A percentile compares a stretch with the other conserved stretches of the same genome.
These are phyloP conservation scores for Orius laevigatus DNA, from an alignment of 1,140 invertebrate genomes.

Conservation along the genomic window DNA sequence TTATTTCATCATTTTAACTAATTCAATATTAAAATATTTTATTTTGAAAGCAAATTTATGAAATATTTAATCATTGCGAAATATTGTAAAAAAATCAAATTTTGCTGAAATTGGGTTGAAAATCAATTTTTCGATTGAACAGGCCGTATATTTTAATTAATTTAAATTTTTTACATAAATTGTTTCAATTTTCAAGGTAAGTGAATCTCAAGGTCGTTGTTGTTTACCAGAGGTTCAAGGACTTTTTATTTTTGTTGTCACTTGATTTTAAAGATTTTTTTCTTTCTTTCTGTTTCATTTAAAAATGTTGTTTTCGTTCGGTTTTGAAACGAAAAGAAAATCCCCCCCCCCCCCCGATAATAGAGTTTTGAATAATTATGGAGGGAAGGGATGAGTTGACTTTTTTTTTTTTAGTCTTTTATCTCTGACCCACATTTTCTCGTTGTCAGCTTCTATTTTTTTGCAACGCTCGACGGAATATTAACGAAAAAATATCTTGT, in stretches of 20 bases:
- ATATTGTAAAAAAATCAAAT: background rate
- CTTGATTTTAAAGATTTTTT: background rate
- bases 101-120: background rate
- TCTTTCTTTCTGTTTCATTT: slow-evolving; percentile 13
- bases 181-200: slow-evolving; percentile 1
- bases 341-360: background rate
- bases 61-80: background rate
- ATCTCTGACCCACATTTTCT: too few relatives aligned
- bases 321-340: background rate
- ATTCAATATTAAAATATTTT: background rate
- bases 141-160: background rate
- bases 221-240: slow-evolving; percentile 20
- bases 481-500: too few relatives aligned
- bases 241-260: slow-evolving; percentile 15
- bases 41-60: background rate
- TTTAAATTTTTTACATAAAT: background rate
- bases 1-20: background rate
- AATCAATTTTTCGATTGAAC: too few relatives aligned
- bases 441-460: too few relatives aligned
- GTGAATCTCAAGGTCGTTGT: slow-evolving; percentile 16
- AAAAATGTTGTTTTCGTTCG: slow-evolving; percentile 4
- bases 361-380: slow-evolving; percentile 4
- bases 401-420: background rate
- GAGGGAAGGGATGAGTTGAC: background rate
- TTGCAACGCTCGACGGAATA: too few relatives aligned